Conservation (phyloP, 2,113 vertebrate genomes). For the Mobula birostris region DNA sequence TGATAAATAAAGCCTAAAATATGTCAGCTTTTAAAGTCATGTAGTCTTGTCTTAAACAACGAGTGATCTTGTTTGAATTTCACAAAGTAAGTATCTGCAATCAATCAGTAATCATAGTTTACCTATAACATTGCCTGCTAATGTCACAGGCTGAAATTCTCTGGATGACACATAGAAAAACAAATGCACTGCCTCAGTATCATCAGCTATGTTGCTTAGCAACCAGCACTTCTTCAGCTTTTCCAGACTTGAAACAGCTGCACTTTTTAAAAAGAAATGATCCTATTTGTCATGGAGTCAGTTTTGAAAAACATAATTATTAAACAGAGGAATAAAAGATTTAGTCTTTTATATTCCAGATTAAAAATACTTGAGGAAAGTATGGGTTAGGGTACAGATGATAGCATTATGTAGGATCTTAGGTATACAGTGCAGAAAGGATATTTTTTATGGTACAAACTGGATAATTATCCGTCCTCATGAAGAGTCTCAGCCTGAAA, state of each 20-base stretch:
- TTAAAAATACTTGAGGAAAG: background rate
- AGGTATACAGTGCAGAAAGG: background rate
- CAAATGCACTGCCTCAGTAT: background rate
- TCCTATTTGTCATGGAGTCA: too few relatives aligned
- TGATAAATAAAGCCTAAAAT: background rate
- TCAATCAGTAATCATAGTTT: background rate
- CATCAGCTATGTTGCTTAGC: constrained; percentile 29
- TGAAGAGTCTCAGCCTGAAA: too few relatives aligned
- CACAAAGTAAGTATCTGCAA: background rate
- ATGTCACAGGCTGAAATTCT: background rate
- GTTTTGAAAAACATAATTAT: constrained; percentile 5
- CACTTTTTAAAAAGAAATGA: background rate
- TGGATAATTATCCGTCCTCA: background rate
- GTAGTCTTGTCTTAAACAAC: background rate
- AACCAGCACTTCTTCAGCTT: background rate
- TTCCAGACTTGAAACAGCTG: constrained; percentile 17
- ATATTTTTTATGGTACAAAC: background rate
- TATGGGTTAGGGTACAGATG: background rate
- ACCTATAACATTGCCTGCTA: background rate
- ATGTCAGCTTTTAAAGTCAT: background rate
- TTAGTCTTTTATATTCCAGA: background rate
- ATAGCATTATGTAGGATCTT: background rate
- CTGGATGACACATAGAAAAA: constrained; percentile 22
- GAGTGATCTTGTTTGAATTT: background rate
- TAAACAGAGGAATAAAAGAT: background rate